Base-by-base conservation (phyloP, 1,140 invertebrate genomes). In the Drosophila ironensis region DNA sequence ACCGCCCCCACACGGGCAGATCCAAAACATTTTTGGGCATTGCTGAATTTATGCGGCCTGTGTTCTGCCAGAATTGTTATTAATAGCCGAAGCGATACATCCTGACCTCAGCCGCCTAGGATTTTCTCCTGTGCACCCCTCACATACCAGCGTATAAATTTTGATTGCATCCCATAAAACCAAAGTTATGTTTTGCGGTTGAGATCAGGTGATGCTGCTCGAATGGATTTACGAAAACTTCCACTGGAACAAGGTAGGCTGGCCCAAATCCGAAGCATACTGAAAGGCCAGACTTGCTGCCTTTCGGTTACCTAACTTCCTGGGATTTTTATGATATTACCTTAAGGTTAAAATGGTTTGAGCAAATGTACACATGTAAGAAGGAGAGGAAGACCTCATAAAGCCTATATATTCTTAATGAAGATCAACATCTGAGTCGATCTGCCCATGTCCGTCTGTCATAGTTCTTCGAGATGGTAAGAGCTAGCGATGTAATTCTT, bases 71-170 rank as follows among this genome's bases (percentile, higher is more conserved):
- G 38, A 71, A 71, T 72, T 71, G 44, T 72, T 72, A 72, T 72
- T 72, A 72, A 72, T 72, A 72, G 69, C 50, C 67, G 28, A 28
- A 44, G 68, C 56, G 67, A 72, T 72, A 72, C 48, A 30, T 63
- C 41, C 59, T 40, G 59, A 45, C 14, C 42, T 22, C n/a, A n/a
- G 22, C 12, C 25, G 12, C 5, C 20, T 3, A 16, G 17, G n/a
- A 27, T 9, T 8, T 11, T 7, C 3, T 19, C 25, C 6, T 45
- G n/a, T n/a, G 45, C 27, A 42, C 30, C 47, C 61, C 25, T 50
- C 33, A 52, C 45, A 24, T 61, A 61, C 17, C 41, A 19, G 69
- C 44, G 45, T 54, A 72, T 72, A 71, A 72, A 72, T 72, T 72
- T 63, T 71, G 69, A 72, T 72, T 54, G 67, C 27, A 20, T 22